Evolutionary conservation across 2,888 invertebrate genomes (phyloP).

Genomic region (Callyntrura guangdongensis): DNA sequence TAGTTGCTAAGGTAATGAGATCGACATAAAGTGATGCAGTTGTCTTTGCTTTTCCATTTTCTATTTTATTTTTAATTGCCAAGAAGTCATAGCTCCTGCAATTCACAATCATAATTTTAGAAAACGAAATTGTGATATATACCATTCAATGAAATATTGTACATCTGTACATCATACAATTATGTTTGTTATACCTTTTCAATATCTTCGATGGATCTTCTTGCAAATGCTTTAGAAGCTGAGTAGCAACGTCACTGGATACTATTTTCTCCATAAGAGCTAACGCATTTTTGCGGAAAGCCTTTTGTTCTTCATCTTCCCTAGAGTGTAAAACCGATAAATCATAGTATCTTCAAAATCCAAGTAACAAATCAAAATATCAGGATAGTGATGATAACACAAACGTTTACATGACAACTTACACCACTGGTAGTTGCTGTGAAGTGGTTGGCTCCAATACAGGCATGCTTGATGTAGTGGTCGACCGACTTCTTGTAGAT

Average conservation of each 20-base stretch:
- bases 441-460: constrained; percentile 31
- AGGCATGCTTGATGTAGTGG: constrained; percentile 48
- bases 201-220: constrained; percentile 45
- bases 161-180: neutral
- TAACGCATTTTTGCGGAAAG: constrained; percentile 34
- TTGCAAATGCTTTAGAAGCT: constrained; percentile 23
- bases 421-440: neutral
- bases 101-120: neutral
- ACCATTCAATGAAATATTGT: neutral
- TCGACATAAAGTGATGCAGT: constrained; percentile 3
- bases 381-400: neutral
- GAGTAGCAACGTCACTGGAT: neutral
- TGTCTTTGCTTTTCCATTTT: constrained; percentile 24
- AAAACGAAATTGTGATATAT: neutral
- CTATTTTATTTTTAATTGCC: constrained; percentile 49
- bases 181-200: constrained; percentile 51
- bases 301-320: constrained; percentile 61
- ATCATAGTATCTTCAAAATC: neutral
- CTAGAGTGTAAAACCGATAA: neutral
- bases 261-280: constrained; percentile 28
- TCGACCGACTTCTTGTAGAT: constrained; percentile 65
- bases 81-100: constrained; percentile 37
- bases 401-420: neutral
- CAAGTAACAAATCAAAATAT: neutral
- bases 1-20: constrained; percentile 7